A percentile compares a stretch with the other conserved stretches of the same genome.
Conservation (phyloP, 2,797 vertebrate genomes). For the Mareca penelope region DNA sequence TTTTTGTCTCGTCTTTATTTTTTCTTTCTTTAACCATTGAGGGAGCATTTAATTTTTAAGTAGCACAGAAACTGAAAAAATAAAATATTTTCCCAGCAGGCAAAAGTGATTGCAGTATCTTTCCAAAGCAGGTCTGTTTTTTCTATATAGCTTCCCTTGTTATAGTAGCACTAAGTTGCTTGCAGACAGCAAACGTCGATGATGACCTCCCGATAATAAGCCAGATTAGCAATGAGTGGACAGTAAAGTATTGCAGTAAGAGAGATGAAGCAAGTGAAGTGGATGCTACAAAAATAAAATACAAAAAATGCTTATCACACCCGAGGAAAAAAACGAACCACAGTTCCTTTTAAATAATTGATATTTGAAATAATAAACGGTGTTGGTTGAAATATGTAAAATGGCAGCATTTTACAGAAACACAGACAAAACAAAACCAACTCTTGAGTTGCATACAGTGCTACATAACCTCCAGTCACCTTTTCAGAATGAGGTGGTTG, state of each 20-base stretch:
- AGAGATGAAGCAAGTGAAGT: neutral
- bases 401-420: neutral
- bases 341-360: neutral
- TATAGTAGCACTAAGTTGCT: slow-evolving; percentile 9
- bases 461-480: neutral
- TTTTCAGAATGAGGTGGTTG: neutral
- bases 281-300: neutral
- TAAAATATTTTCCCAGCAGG: slow-evolving; percentile 4
- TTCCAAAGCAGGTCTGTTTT: neutral
- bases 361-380: neutral
- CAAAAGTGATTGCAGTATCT: neutral
- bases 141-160: neutral
- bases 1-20: neutral
- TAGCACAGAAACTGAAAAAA: slow-evolving; percentile 20
- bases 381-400: neutral
- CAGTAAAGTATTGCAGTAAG: neutral
- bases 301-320: neutral
- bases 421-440: neutral
- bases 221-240: slow-evolving; percentile 4
- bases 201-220: slow-evolving; percentile 18
- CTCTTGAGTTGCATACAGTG: neutral
- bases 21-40: neutral
- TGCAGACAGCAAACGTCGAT: neutral
- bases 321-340: neutral
- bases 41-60: slow-evolving; percentile 33